phyloP scores from a whole-genome alignment of 1,140 invertebrate species.

The Ylistrum balloti region DNA sequence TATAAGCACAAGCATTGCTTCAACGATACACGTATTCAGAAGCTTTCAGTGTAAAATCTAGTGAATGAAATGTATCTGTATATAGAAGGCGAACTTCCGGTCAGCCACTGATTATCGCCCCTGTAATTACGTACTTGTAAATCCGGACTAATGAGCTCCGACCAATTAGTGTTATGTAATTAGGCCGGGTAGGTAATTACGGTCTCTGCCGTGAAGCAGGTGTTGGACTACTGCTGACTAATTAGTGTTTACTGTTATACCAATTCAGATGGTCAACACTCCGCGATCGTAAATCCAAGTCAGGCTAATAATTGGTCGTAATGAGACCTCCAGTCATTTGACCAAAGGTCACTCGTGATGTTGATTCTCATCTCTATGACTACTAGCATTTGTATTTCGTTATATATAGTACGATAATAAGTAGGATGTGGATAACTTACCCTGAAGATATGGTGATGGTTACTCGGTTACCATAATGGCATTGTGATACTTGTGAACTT shows the following conservation, averaged over 20 bases:
- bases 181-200: not conserved
- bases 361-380: conserved; percentile 35
- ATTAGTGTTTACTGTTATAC: conserved; percentile 26
- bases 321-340: conserved; percentile 15
- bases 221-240: not conserved
- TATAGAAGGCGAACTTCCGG: not conserved
- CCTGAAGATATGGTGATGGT: not conserved
- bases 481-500: not conserved
- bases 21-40: no score
- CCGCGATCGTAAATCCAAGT: not conserved
- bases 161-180: conserved; percentile 35
- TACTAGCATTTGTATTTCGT: conserved; percentile 4
- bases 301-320: not conserved
- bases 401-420: not conserved
- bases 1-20: no score
- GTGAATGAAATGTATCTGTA: no score
- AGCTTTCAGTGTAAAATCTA: no score
- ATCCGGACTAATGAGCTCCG: not conserved
- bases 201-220: not conserved
- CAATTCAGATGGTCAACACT: not conserved
- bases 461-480: not conserved
- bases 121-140: not conserved
- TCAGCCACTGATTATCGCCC: not conserved
- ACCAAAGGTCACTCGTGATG: not conserved
- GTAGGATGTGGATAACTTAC: not conserved